Evolutionary conservation across 2,888 invertebrate species (phyloP).

Genomic region (Cenopis cana): DNA sequence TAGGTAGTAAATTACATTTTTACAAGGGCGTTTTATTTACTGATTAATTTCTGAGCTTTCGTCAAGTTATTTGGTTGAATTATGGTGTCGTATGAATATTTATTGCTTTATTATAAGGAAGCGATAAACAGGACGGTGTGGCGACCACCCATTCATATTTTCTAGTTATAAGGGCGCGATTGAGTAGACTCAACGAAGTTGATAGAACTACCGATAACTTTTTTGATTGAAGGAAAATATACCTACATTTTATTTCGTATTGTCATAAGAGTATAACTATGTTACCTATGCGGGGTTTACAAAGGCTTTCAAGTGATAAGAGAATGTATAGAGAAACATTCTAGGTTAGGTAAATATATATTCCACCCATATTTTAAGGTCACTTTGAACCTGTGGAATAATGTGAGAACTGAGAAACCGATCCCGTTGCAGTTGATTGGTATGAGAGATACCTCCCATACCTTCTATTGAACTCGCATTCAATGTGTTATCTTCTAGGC

Average conservation of each 20-base stretch:
- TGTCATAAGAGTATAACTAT: not conserved
- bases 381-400: not conserved
- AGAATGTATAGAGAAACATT: not conserved
- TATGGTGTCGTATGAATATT: conserved; percentile 26
- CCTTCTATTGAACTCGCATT: conserved; percentile 1
- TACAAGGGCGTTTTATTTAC: conserved; percentile 29
- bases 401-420: not conserved
- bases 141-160: conserved; percentile 38
- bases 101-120: conserved; percentile 35
- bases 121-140: conserved; percentile 12
- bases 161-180: conserved; percentile 31
- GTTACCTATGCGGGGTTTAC: not conserved
- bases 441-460: conserved; percentile 16
- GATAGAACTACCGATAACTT: not conserved
- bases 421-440: conserved; percentile 6
- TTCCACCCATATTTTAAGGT: not conserved
- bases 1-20: conserved; percentile 42
- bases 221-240: not conserved
- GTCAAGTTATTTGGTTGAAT: conserved; percentile 27
- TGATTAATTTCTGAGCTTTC: conserved; percentile 8
- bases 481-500: conserved; percentile 9
- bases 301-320: not conserved
- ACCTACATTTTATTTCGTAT: not conserved
- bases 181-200: conserved; percentile 15
- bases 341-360: not conserved